Evolutionary conservation across 2,888 invertebrate species (phyloP), one percentile per base, ranked within the genome.

Genomic region (Caenorhabditis uteleia): DNA sequence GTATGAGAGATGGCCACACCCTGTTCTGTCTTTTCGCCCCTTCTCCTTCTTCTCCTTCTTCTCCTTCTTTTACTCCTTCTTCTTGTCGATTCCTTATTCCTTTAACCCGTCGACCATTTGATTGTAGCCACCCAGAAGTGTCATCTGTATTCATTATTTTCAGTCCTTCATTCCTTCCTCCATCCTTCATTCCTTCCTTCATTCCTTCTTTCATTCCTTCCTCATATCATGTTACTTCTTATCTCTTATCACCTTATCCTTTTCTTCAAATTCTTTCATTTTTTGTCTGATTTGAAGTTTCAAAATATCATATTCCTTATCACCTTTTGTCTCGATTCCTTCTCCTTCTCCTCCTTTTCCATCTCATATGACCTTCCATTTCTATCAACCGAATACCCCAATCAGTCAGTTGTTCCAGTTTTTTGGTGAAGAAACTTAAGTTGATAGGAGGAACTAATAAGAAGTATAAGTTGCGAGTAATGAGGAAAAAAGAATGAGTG

Each of bases 1-100:
- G 36, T n/a, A 25, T 36, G 36, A 46, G 46, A 54, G 42, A 47
- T 56, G 44, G 39, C 45, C 49, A n/a, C 21, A n/a, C 21, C 26
- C 45, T 49, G 36, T 38, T 57, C 49, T 25, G 26, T 53, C 36
- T 51, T 6, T 23, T 29, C 6, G 21, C 27, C 8, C 16, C 18
- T 43, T 27, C 10, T 14, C 20, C 33, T 33, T 34, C 34, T 16
- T 46, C 46, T 46, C 46, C 18, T 4, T 46, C 33, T 5, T 34
- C 20, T 31, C 31, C 40, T 50, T 5, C 29, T 27, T 55, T 33
- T 42, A 6, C 16, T 43, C 26, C 27, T 43, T 43, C 38, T 38
- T 38, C 38, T 38, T 38, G 38, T 10, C 31, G 8, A 31, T 10
- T 10, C 31, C 31, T 10, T 12, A 31, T 7, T 31, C 31, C 8